Conservation (phyloP, 2,888 invertebrate genomes). For the Andrena marginata region DNA sequence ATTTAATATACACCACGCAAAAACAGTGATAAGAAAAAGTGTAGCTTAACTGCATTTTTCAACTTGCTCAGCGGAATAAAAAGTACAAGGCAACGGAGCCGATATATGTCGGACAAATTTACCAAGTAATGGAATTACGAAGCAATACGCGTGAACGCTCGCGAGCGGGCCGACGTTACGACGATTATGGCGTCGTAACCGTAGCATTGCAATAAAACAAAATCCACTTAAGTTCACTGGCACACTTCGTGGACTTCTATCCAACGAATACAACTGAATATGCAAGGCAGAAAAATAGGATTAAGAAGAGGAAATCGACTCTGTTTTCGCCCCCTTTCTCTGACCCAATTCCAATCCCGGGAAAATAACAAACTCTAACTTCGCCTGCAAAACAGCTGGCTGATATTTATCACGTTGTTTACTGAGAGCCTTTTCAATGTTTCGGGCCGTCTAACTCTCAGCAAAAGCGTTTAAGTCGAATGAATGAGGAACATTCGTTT, state of each 20-base stretch:
- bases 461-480: constrained; percentile 1
- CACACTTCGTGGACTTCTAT: constrained; percentile 14
- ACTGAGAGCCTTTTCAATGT: constrained; percentile 32
- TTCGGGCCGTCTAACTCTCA: constrained; percentile 1
- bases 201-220: constrained; percentile 24
- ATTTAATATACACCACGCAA: not conserved
- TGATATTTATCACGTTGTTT: constrained; percentile 58
- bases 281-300: constrained; percentile 13
- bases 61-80: not conserved
- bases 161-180: constrained; percentile 4
- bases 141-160: constrained; percentile 18
- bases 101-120: constrained; percentile 6
- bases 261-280: not conserved
- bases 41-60: not conserved
- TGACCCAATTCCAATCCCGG: constrained; percentile 32
- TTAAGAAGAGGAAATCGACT: not conserved
- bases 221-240: constrained; percentile 27
- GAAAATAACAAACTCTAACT: constrained; percentile 36
- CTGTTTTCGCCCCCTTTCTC: constrained; percentile 1
- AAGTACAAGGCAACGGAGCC: not conserved
- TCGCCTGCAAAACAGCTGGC: not conserved
- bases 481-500: not conserved
- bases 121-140: constrained; percentile 32
- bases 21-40: not conserved
- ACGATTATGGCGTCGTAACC: constrained; percentile 32